Conservation (phyloP, 2,888 invertebrate genomes). For the Ceraclea dissimilis region DNA sequence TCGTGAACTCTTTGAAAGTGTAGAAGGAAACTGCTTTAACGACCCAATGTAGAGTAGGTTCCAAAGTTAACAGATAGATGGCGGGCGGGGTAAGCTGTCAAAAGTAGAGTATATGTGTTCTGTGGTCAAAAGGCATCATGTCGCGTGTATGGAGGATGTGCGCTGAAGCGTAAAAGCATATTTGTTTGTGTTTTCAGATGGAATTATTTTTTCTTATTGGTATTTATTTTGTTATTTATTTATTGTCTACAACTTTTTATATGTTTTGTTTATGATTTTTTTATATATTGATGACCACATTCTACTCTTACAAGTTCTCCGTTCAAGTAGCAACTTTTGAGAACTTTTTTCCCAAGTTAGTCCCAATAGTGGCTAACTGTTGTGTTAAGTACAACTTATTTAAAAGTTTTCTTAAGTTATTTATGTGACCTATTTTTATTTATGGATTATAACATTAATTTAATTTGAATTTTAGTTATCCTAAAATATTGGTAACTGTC, state of each 20-base stretch:
- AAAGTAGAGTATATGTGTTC: constrained; percentile 2
- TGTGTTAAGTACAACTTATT: too few species aligned
- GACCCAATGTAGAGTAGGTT: neutral
- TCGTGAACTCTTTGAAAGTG: neutral
- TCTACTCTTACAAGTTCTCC: too few species aligned
- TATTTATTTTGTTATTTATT: constrained; percentile 18
- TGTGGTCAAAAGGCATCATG: constrained; percentile 20
- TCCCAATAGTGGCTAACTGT: too few species aligned
- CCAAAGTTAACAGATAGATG: constrained; percentile 9
- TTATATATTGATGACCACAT: too few species aligned
- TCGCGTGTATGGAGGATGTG: constrained; percentile 14
- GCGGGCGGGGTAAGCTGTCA: too few species aligned
- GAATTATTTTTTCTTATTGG: constrained; percentile 19
- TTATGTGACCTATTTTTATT: too few species aligned
- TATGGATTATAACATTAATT: too few species aligned
- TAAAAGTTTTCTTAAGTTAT: too few species aligned
- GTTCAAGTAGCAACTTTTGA: too few species aligned
- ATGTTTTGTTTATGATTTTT: neutral
- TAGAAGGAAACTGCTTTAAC: constrained; percentile 9
- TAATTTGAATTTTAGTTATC: too few species aligned
- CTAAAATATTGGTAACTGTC: too few species aligned
- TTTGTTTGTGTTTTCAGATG: constrained; percentile 23
- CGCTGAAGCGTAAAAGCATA: constrained; percentile 16
- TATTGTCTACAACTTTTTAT: neutral
- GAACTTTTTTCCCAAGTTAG: too few species aligned